A percentile compares a stretch with the other conserved stretches of the same genome.
Evolutionary conservation across 2,888 invertebrate genomes (phyloP).

Genomic region (Tiphia femorata): DNA sequence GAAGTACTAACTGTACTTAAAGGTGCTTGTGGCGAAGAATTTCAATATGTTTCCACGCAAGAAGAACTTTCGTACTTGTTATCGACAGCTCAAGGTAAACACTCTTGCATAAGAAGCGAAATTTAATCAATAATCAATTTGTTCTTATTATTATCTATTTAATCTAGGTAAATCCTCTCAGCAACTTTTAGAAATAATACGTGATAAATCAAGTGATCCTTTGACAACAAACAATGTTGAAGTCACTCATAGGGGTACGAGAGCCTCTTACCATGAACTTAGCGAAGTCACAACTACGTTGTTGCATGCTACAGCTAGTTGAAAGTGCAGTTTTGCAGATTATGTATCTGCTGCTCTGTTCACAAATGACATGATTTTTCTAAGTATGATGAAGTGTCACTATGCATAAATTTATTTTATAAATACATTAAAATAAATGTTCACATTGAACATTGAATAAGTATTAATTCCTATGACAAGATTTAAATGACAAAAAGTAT

Average conservation of each 20-base stretch:
- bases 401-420: too few species aligned
- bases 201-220: constrained; percentile 49
- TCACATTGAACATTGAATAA: too few species aligned
- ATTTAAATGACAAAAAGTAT: too few species aligned
- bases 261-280: constrained; percentile 59
- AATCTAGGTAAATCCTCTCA: constrained; percentile 55
- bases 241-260: constrained; percentile 56
- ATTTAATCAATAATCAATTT: background rate
- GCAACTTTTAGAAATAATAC: constrained; percentile 50
- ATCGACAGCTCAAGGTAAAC: constrained; percentile 56
- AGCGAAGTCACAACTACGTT: constrained; percentile 63
- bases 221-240: constrained; percentile 49
- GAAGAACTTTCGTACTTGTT: constrained; percentile 75
- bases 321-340: constrained; percentile 13
- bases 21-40: constrained; percentile 77
- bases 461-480: too few species aligned
- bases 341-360: too few species aligned
- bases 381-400: too few species aligned
- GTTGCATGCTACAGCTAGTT: constrained; percentile 60
- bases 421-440: too few species aligned
- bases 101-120: background rate
- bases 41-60: constrained; percentile 73
- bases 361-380: too few species aligned
- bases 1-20: constrained; percentile 78
- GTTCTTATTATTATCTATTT: background rate